phyloP scores from a whole-genome alignment of 2,797 vertebrate genomes.

The Dryobates pubescens region DNA sequence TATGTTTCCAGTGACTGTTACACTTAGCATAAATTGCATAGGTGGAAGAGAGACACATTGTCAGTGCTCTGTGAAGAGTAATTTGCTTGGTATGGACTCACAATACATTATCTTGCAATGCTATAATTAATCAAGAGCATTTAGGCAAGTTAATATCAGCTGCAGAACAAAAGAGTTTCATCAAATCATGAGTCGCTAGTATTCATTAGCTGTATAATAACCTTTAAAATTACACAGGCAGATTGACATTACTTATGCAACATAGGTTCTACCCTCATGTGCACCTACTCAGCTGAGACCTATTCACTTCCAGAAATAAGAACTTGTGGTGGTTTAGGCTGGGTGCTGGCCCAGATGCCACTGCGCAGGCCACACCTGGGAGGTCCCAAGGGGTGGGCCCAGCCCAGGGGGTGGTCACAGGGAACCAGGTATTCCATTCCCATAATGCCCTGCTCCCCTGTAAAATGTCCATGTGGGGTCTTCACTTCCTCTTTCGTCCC shows the following conservation, averaged over 20 bases:
- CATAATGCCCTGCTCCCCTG: too few species aligned
- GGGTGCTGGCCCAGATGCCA: too few species aligned
- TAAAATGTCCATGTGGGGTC: too few species aligned
- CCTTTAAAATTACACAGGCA: constrained; percentile 11
- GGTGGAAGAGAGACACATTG: constrained; percentile 29
- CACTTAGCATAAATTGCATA: constrained; percentile 48
- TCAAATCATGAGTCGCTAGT: not conserved
- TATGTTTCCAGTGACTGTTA: constrained; percentile 28
- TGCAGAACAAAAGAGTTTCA: constrained; percentile 27
- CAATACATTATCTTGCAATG: constrained; percentile 25
- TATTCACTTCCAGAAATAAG: not conserved
- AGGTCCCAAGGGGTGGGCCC: too few species aligned
- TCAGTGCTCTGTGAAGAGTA: constrained; percentile 39
- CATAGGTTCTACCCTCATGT: not conserved
- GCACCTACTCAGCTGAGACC: not conserved
- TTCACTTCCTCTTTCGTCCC: too few species aligned
- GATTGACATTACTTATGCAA: not conserved
- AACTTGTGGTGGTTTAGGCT: too few species aligned
- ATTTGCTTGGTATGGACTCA: constrained; percentile 36
- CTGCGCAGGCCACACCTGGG: too few species aligned
- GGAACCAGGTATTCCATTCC: too few species aligned
- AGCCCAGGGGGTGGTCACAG: too few species aligned
- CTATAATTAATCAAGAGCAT: constrained; percentile 39
- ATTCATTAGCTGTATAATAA: constrained; percentile 39
- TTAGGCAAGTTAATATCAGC: constrained; percentile 41